Conservation (phyloP, 2,888 invertebrate genomes). For the Leucozona laternaria region DNA sequence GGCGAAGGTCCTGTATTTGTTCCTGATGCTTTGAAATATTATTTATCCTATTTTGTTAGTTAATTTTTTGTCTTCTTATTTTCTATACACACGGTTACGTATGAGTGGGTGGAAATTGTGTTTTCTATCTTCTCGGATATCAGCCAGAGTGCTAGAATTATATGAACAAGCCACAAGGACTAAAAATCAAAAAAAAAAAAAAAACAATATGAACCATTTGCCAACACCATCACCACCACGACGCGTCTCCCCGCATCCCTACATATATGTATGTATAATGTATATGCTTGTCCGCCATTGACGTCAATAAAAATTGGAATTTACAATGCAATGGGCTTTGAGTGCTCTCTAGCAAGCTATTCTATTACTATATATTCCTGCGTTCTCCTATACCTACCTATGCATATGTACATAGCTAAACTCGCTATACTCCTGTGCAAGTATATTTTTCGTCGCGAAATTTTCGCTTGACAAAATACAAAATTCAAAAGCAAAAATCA, state of each 20-base stretch:
- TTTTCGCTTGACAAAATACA: constrained; percentile 74
- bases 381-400: background rate
- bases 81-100: background rate
- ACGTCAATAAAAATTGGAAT: constrained; percentile 74
- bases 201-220: constrained; percentile 25
- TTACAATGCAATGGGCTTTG: constrained; percentile 74
- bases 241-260: background rate
- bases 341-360: constrained; percentile 51
- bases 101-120: constrained; percentile 48
- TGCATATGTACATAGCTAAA: too few relatives aligned
- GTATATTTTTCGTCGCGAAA: constrained; percentile 70
- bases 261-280: too few relatives aligned
- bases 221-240: background rate
- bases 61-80: constrained; percentile 66
- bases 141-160: constrained; percentile 17
- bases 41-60: constrained; percentile 68
- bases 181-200: constrained; percentile 16
- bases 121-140: constrained; percentile 47
- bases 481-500: constrained; percentile 74
- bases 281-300: constrained; percentile 27
- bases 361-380: constrained; percentile 56
- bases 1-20: background rate
- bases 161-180: constrained; percentile 54
- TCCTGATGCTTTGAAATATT: constrained; percentile 35
- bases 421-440: constrained; percentile 8